These are phyloP conservation scores for Charanyca ferruginea DNA, from an alignment of 2,888 invertebrate species.

Conservation along the genomic window DNA sequence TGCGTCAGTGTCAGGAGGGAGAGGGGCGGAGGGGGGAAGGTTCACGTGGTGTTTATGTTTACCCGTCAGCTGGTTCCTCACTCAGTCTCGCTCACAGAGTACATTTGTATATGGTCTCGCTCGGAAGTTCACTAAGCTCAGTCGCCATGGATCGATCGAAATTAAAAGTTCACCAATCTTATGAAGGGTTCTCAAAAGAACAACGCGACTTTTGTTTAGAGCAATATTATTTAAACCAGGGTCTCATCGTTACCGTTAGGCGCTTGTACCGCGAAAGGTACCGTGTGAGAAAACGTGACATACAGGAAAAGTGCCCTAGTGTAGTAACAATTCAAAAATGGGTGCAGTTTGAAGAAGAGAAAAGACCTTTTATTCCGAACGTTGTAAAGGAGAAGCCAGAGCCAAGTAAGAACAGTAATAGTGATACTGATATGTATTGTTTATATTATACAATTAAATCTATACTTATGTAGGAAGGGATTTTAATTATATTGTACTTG, in stretches of 20 bases:
- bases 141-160: conserved; percentile 3
- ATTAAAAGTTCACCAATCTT: not conserved
- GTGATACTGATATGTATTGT: too few species aligned
- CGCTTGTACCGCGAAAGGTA: not conserved
- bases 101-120: too few species aligned
- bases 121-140: not conserved
- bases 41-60: not conserved
- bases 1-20: not conserved
- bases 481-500: too few species aligned
- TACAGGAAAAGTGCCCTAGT: conserved; percentile 2
- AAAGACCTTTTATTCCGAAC: too few species aligned
- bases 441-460: too few species aligned
- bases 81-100: too few species aligned
- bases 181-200: not conserved
- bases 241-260: not conserved
- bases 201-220: conserved; percentile 18
- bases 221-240: conserved; percentile 6
- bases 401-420: conserved; percentile 6
- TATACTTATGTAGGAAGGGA: too few species aligned
- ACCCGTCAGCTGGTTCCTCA: not conserved
- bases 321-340: not conserved
- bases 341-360: conserved; percentile 10
- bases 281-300: not conserved
- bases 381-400: conserved; percentile 1
- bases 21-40: too few species aligned